Percentiles rank a stretch among this genome's conserved stretches.
These are phyloP conservation scores for Scaptomyza tumidula DNA, from an alignment of 2,888 invertebrate species.

Conservation along the genomic window DNA sequence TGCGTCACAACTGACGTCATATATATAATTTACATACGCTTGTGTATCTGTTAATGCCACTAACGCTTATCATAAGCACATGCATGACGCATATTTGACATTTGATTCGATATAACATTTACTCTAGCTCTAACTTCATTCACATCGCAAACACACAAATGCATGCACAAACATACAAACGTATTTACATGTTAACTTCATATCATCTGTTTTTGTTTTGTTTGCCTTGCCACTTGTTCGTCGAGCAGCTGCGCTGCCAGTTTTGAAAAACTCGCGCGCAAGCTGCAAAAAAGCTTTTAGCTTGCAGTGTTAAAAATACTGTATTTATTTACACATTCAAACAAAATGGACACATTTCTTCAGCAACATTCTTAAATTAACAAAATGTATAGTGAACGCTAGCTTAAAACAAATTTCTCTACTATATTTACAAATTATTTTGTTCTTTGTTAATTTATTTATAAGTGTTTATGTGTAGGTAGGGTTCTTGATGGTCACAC, in stretches of 20 bases:
- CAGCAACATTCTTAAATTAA: neutral
- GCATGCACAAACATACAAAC: conserved; percentile 1
- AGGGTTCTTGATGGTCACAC: neutral
- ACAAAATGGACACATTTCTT: conserved; percentile 12
- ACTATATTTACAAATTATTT: neutral
- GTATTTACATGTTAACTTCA: conserved; percentile 17
- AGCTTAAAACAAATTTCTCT: neutral
- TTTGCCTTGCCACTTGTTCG: conserved; percentile 69
- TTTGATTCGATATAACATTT: conserved; percentile 8
- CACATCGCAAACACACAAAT: conserved; percentile 4
- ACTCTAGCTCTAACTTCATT: conserved; percentile 11
- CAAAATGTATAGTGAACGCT: neutral
- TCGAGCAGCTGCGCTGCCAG: conserved; percentile 31
- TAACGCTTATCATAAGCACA: too few relatives aligned
- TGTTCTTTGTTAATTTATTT: neutral
- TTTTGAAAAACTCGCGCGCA: conserved; percentile 28
- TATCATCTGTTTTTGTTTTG: conserved; percentile 70
- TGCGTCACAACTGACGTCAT: conserved; percentile 30
- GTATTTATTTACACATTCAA: neutral
- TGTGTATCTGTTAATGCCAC: too few relatives aligned
- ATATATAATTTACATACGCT: neutral
- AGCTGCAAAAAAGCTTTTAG: conserved; percentile 6
- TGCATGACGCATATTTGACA: conserved; percentile 11
- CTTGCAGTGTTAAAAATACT: conserved; percentile 39
- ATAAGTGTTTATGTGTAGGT: neutral